Base-by-base conservation (phyloP, 2,797 vertebrate species). In the Syndactyla subalaris region DNA sequence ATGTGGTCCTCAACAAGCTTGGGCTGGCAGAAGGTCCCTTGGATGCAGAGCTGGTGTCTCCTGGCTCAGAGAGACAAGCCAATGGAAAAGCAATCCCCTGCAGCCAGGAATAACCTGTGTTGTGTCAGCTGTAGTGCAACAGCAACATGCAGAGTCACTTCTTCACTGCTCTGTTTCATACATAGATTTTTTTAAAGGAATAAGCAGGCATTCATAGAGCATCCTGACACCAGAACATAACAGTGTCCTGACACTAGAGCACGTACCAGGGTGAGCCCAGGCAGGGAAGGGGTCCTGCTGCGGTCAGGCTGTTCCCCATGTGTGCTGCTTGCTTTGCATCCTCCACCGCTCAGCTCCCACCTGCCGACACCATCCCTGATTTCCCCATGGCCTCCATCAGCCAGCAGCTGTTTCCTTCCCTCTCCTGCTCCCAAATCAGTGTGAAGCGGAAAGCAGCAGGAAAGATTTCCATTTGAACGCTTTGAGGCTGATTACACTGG, bases 41-140 rank as follows among this genome's bases (percentile, higher is more conserved):
- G 68, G 23, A 21, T 36, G 34, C 11, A 36, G 39, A 38, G 49
- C 45, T 89, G 58, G 29, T 23, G 29, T 45, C 12, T 82, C 29
- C 62, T 52, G 45, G 7, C 23, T 67, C 43, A 32, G 72, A 62
- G 38, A 79, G 10, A 48, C 6, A 51, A 85, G 16, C 26, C 10
- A 12, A 11, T 7, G 43, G 76, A 61, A 22, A 7, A 3, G 3
- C 49, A 34, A 15, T 48, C 24, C 1, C 4, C 48, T 67, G 48
- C 63, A 62, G 62, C 4, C 59, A 72, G 63, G 38, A 65, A 26
- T 0, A 3, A 34, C 46, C 29, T 13, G 12, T 0, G 0, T 18
- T 19, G 9, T 6, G 15, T 24, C 46, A 65, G 45, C 34, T 29
- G 38, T 10, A 41, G 57, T 4, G 32, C 10, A 29, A 5, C 2